Evolutionary conservation across 2,113 vertebrate genomes (phyloP).

Genomic region (Sphaerodactylus townsendi): DNA sequence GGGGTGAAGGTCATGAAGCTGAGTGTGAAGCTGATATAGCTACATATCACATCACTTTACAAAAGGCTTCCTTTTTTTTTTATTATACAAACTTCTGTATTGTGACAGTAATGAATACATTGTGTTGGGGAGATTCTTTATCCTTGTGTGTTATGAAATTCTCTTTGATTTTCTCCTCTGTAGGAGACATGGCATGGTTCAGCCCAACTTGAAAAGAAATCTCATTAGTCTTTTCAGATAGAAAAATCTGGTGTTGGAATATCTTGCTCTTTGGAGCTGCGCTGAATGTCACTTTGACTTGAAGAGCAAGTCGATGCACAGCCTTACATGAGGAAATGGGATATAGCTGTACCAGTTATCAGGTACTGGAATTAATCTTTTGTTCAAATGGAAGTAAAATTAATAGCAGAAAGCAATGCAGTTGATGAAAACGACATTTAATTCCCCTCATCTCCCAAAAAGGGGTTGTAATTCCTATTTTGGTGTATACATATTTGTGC

Average conservation of each 20-base stretch:
- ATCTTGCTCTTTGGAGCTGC: background rate
- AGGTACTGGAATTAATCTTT: conserved; percentile 32
- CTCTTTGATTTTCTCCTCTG: background rate
- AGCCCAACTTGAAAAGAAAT: background rate
- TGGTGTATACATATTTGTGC: background rate
- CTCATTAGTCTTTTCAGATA: conserved; percentile 44
- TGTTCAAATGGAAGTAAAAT: background rate
- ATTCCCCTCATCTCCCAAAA: background rate
- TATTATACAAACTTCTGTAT: background rate
- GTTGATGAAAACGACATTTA: background rate
- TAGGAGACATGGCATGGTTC: background rate
- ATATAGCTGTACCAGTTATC: conserved; percentile 51
- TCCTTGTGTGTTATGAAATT: background rate
- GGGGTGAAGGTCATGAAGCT: background rate
- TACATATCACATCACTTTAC: background rate
- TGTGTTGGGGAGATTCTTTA: background rate
- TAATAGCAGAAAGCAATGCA: rapidly evolving
- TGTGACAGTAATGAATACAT: background rate
- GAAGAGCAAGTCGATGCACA: conserved; percentile 56
- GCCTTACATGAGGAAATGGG: conserved; percentile 59
- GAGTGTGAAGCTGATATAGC: background rate
- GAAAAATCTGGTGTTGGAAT: conserved; percentile 41
- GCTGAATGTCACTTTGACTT: conserved; percentile 23
- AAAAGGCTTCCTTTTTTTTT: background rate
- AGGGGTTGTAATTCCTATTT: background rate